Conservation (phyloP, 2,888 invertebrate genomes). For the Teinopalpus imperialis region DNA sequence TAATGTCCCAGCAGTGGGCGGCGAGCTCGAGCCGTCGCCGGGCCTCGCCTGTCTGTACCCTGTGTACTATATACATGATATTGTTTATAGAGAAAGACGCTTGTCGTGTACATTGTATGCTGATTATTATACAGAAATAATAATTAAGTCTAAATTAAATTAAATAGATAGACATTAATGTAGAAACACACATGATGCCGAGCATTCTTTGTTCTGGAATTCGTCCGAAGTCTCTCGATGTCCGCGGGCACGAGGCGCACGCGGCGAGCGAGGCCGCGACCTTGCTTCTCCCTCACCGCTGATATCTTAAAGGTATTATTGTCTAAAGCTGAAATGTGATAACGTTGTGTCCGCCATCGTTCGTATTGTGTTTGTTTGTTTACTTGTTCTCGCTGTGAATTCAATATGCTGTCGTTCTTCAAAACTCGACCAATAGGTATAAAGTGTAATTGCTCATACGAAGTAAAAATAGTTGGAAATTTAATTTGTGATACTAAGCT, state of each 20-base stretch:
- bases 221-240: constrained; percentile 37
- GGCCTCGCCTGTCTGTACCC: constrained; percentile 25
- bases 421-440: constrained; percentile 72
- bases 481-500: constrained; percentile 75
- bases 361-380: constrained; percentile 14
- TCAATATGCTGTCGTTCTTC: constrained; percentile 35
- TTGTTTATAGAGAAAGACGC: constrained; percentile 64
- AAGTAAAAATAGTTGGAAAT: constrained; percentile 60
- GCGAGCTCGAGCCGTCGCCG: too few relatives aligned
- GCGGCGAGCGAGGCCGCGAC: too few relatives aligned
- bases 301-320: constrained; percentile 21
- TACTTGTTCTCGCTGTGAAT: constrained; percentile 23
- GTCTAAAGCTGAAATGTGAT: constrained; percentile 19
- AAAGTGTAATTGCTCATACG: constrained; percentile 71
- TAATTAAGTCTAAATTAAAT: constrained; percentile 48
- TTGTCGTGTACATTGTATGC: constrained; percentile 65
- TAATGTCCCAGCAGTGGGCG: too few relatives aligned
- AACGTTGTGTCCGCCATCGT: constrained; percentile 16
- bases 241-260: not conserved
- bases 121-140: constrained; percentile 51
- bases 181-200: constrained; percentile 62
- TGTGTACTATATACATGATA: constrained; percentile 33
- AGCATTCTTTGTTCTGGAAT: constrained; percentile 44
- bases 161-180: constrained; percentile 71
- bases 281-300: constrained; percentile 17